A percentile compares a stretch with the other conserved stretches of the same genome.
These are phyloP conservation scores for Lysandra coridon DNA, from an alignment of 2,888 invertebrate species.

Conservation along the genomic window DNA sequence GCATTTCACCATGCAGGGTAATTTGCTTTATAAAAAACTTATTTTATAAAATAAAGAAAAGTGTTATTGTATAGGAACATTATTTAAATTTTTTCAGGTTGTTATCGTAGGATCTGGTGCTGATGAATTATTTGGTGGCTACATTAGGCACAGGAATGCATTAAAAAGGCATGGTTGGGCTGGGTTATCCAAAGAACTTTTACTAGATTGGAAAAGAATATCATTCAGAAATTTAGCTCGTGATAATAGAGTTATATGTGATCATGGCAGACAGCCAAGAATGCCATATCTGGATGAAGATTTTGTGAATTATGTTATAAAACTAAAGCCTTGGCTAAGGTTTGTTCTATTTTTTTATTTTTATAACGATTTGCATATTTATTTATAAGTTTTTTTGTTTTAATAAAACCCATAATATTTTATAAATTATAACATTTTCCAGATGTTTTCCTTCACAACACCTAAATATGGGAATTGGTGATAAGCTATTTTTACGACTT, in stretches of 20 bases:
- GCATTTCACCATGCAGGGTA: constrained; percentile 83
- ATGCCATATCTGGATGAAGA: constrained; percentile 90
- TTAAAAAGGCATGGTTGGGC: constrained; percentile 80
- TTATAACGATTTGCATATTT: not conserved
- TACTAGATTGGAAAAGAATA: constrained; percentile 91
- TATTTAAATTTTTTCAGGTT: constrained; percentile 73
- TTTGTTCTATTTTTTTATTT: constrained; percentile 50
- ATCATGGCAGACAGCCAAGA: constrained; percentile 91
- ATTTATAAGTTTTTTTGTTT: not conserved
- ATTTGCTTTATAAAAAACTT: constrained; percentile 39
- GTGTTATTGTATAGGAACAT: not conserved
- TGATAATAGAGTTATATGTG: constrained; percentile 95
- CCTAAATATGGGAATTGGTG: constrained; percentile 90
- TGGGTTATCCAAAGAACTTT: constrained; percentile 82
- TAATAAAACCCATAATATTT: not conserved
- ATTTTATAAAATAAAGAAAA: not conserved
- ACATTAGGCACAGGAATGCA: constrained; percentile 91
- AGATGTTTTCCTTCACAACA: constrained; percentile 81
- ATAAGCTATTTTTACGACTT: constrained; percentile 92
- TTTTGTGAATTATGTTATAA: constrained; percentile 82
- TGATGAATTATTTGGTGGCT: constrained; percentile 98
- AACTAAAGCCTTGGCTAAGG: constrained; percentile 85
- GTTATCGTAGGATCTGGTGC: constrained; percentile 96
- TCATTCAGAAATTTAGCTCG: constrained; percentile 95
- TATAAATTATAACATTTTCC: constrained; percentile 43